A percentile compares a stretch with the other conserved stretches of the same genome.
phyloP scores from a whole-genome alignment of 2,888 invertebrate species.

The Leucophenga maculata region DNA sequence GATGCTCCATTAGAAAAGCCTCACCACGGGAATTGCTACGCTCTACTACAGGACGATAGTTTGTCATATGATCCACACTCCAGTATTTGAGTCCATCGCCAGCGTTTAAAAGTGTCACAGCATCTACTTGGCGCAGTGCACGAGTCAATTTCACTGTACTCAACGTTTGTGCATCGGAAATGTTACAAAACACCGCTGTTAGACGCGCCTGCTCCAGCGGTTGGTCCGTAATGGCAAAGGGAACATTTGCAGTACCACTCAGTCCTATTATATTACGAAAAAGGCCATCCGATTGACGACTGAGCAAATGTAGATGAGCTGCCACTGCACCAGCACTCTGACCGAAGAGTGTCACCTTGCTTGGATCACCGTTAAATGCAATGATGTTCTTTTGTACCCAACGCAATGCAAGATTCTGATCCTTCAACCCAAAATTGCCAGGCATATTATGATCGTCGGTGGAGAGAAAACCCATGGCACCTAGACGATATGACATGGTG shows the following conservation, averaged over 20 bases:
- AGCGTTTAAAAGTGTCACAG: constrained; percentile 67
- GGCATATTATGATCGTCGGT: constrained; percentile 72
- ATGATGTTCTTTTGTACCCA: constrained; percentile 73
- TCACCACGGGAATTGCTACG: constrained; percentile 46
- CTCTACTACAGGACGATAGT: constrained; percentile 73
- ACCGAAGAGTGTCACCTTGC: constrained; percentile 73
- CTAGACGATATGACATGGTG: constrained; percentile 73
- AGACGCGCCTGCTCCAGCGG: constrained; percentile 66
- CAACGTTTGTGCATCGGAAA: constrained; percentile 58
- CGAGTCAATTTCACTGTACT: constrained; percentile 67
- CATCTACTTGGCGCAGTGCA: constrained; percentile 71
- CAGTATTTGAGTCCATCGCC: constrained; percentile 74
- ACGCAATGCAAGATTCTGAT: constrained; percentile 72
- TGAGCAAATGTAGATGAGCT: constrained; percentile 73
- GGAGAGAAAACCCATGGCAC: constrained; percentile 72
- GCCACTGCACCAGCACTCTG: constrained; percentile 73
- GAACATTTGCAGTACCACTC: constrained; percentile 73
- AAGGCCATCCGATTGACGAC: constrained; percentile 70
- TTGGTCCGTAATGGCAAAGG: constrained; percentile 61
- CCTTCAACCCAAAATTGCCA: constrained; percentile 74
- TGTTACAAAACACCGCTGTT: constrained; percentile 71
- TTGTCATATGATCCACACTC: constrained; percentile 73
- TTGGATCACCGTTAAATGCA: constrained; percentile 72
- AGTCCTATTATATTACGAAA: constrained; percentile 73
- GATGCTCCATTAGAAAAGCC: constrained; percentile 73